Evolutionary conservation across 1,140 invertebrate species (phyloP), one percentile per base, ranked within the genome.

Genomic region (Drosophila pectinifera): DNA sequence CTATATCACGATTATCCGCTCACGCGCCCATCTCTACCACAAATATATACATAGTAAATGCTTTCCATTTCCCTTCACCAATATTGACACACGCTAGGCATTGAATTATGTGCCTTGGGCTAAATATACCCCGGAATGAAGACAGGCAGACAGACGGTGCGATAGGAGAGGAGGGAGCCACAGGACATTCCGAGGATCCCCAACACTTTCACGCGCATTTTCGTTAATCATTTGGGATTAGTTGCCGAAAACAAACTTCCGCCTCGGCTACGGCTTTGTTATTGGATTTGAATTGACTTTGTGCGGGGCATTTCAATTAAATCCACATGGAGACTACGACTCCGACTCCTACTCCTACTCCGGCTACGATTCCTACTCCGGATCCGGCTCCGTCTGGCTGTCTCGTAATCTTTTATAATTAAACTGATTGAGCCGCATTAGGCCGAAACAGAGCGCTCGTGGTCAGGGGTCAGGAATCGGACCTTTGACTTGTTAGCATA

Each of bases 141-240:
- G 64, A 34, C 54, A 43, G 61, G 43, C 39, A 46, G 16, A 5
- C 18, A 38, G 46, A 18, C 14, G 18, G 26, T n/a, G 14, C 5
- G 62, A 45, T 11, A 13, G 42, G 5, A 14, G 43, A 22, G n/a
- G 11, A 5, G 14, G 18, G 7, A 14, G 22, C 49, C 34, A 8
- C 45, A 70, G 49, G 49, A 57, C 42, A 70, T 46, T 57, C 42
- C 34, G 13, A 49, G 59, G 51, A 49, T 53, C 28, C 34, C 74
- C 84, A 88, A 88, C 83, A 88, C 84, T 88, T 88, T 89, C 76
- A 88, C 84, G 83, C 83, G 84, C 67, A 77, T 88, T 89, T 86
- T 80, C 83, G 84, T 89, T 89, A 88, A 88, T 88, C 84, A 84
- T 88, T 76, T 48, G 77, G 85, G 80, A 89, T 88, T 88, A 89